Base-by-base conservation (phyloP, 2,888 invertebrate species). In the Drosophila anomelani region DNA sequence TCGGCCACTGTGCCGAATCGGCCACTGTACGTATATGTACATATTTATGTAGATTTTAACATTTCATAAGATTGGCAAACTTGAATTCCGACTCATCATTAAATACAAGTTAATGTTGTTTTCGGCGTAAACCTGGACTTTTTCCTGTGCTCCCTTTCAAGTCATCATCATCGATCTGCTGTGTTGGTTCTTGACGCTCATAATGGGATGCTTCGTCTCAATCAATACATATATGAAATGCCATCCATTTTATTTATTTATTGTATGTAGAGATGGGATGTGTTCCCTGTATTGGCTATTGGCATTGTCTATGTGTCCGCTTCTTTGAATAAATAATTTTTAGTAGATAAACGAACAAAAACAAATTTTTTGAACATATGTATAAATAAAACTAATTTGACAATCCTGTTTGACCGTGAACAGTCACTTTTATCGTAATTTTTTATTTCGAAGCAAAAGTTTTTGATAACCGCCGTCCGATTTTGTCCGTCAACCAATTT, bases 401-500 rank as follows among this genome's bases (percentile, higher is more conserved):
- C 64, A 84, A 79, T 85, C 83, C 86, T 80, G 83, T 83, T 83
- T 72, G 76, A 41, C 75, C 77, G 73, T 84, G 79, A 82, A 51
- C 63, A 81, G 77, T 76, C 84, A 81, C 72, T 84, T 79, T 82
- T 76, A 81, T 77, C 72, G 80, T 67, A 77, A 79, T 81, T 81
- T 77, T 73, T 70, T 74, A 74, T 74, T 59, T 60, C 36, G 32
- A 41, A 43, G 43, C 55, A 36, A 46, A 59, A 49, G 54, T 57
- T 58, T 70, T 64, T 58, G 34, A 44, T 69, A 62, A 59, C 56
- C 54, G 55, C 47, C 17, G 64, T 44, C 56, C 60, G 57, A 41
- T 49, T 69, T 60, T 44, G 46, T 46, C 44, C 51, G 62, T 51
- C 7, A 51, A 55, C 75, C 69, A 76, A 78, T 84, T 84, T 70